Percentiles rank a stretch among this genome's conserved stretches.
Evolutionary conservation across 2,888 invertebrate species (phyloP).

Genomic region (Watsonalla binaria): DNA sequence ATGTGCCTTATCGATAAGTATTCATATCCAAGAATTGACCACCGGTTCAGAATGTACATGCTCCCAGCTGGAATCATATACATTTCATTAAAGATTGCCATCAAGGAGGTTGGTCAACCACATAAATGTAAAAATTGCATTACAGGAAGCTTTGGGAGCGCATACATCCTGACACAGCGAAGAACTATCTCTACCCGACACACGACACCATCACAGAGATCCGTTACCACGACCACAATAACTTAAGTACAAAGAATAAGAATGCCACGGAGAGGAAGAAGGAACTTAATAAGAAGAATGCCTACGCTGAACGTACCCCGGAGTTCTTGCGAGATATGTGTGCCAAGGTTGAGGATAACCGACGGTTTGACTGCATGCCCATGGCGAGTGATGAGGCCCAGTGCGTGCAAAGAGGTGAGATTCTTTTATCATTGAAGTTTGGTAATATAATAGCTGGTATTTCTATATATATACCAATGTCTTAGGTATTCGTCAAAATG

Average conservation of each 20-base stretch:
- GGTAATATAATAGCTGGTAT: no score
- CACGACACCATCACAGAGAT: slow-evolving; percentile 62
- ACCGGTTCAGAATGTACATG: no score
- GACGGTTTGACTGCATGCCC: slow-evolving; percentile 84
- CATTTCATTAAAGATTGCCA: no score
- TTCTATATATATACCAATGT: no score
- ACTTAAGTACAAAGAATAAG: slow-evolving; percentile 69
- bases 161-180: slow-evolving; percentile 64
- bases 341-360: slow-evolving; percentile 53
- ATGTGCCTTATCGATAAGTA: no score
- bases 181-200: slow-evolving; percentile 53
- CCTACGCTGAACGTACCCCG: slow-evolving; percentile 38
- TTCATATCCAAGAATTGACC: no score
- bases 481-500: no score
- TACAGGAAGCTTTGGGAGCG: slow-evolving; percentile 67
- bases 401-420: slow-evolving; percentile 78
- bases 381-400: slow-evolving; percentile 53
- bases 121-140: slow-evolving; percentile 1
- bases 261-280: slow-evolving; percentile 46
- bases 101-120: no score
- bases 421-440: neutral
- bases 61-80: no score
- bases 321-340: slow-evolving; percentile 64
- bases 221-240: slow-evolving; percentile 74
- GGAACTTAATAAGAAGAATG: slow-evolving; percentile 46